Evolutionary conservation across 2,888 invertebrate species (phyloP), one percentile per base, ranked within the genome.

Genomic region (Parapristionchus giblindavisi): DNA sequence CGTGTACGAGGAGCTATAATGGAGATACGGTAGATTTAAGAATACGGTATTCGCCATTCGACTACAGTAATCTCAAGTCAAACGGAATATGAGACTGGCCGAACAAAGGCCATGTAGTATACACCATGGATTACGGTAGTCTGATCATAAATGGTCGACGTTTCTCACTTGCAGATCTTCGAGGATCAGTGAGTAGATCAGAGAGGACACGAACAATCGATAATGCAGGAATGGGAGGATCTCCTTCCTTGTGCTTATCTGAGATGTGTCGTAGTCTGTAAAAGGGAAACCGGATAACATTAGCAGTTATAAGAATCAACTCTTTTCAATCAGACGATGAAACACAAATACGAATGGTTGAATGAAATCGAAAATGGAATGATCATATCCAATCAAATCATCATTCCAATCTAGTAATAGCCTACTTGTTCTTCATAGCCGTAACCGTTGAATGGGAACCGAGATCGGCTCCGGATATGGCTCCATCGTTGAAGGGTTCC

Each of bases 401-500:
- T 17, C 24, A 24, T 54, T 24, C 24, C 6, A 24, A 14, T 17
- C 8, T 14, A 8, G 56, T 54, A 5, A 17, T 17, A 43, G 27
- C 70, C 21, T 40, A 71, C 70, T 40, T 71, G 8, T 32, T 54
- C 0, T 29, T 38, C 38, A 71, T 56, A 6, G 70, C 70, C n/a
- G 70, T 56, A 38, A 71, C 40, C 17, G 43, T 40, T 1, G 56
- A 40, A 40, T 71, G 70, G 27, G 32, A 48, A 14, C 70, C 70
- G 38, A 56, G 27, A 21, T 71, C 70, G 21, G 38, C 70, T 17
- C 40, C 38, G 2, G 56, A 54, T 27, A 71, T 36, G 24, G 52
- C 70, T 40, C 38, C 52, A 38, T 71, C 70, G 24, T 54, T 56
- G 29, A 71, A 56, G 27, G 70, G 70, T 40, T 56, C 70, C 70